Evolutionary conservation across 2,888 invertebrate species (phyloP).

Genomic region (Lepidocyrtinus sp.): DNA sequence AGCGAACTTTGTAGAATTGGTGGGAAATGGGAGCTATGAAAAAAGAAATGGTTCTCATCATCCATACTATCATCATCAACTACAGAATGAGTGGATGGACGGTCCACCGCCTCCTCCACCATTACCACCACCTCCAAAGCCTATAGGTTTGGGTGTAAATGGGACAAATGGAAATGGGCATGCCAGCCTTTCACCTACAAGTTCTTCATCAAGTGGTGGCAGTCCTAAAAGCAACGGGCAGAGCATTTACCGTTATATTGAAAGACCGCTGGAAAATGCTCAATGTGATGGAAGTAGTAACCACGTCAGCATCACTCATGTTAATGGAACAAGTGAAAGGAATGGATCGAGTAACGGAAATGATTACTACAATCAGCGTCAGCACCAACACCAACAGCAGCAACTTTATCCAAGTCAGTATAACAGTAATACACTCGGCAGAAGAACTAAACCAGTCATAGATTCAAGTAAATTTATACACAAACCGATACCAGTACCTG

Average conservation of each 20-base stretch:
- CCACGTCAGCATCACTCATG: slow-evolving; percentile 45
- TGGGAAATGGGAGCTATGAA: slow-evolving; percentile 18
- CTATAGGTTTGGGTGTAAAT: slow-evolving; percentile 16
- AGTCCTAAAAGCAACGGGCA: slow-evolving; percentile 38
- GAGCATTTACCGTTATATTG: slow-evolving; percentile 45
- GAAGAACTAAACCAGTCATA: slow-evolving; percentile 36
- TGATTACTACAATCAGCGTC: slow-evolving; percentile 32
- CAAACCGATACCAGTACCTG: slow-evolving; percentile 46
- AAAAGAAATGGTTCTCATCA: slow-evolving; percentile 26
- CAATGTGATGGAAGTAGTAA: not conserved
- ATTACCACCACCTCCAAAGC: slow-evolving; percentile 32
- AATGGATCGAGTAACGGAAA: slow-evolving; percentile 29
- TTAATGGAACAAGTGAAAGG: slow-evolving; percentile 35
- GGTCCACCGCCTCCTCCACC: slow-evolving; percentile 15
- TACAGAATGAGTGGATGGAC: slow-evolving; percentile 2
- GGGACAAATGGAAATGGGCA: slow-evolving; percentile 37
- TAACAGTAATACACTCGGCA: slow-evolving; percentile 6
- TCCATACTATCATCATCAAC: slow-evolving; percentile 16
- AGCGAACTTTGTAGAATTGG: slow-evolving; percentile 19
- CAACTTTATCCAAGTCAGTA: too few species aligned
- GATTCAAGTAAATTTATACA: slow-evolving; percentile 45
- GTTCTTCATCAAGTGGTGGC: slow-evolving; percentile 44
- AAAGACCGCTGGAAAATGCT: slow-evolving; percentile 18
- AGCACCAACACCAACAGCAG: slow-evolving; percentile 9
- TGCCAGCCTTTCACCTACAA: slow-evolving; percentile 46